phyloP scores from a whole-genome alignment of 2,113 vertebrate species.

The Zosterops pallidus region DNA sequence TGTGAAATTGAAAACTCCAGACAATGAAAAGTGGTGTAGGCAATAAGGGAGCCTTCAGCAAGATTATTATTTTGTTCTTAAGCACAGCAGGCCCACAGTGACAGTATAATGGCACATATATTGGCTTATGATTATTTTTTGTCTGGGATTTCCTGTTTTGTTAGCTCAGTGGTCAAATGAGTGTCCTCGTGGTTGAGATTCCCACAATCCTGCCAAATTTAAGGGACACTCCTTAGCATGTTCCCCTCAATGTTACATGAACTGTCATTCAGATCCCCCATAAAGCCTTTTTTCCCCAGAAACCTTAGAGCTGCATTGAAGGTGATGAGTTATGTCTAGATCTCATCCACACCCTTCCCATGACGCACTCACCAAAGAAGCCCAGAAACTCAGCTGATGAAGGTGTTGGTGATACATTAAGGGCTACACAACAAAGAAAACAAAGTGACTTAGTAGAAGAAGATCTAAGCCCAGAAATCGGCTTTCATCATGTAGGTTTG shows the following conservation, averaged over 20 bases:
- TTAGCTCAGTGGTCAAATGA: background rate
- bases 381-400: background rate
- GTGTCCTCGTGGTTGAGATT: background rate
- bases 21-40: background rate
- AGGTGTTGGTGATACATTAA: background rate
- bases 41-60: background rate
- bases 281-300: background rate
- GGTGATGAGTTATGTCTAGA: background rate
- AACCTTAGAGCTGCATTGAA: background rate
- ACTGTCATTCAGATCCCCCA: background rate
- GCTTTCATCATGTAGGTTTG: background rate
- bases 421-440: background rate
- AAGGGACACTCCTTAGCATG: background rate
- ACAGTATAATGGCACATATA: background rate
- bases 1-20: background rate
- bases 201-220: background rate
- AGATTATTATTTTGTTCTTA: background rate
- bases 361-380: background rate
- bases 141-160: background rate
- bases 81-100: background rate
- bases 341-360: background rate
- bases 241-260: background rate
- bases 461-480: background rate
- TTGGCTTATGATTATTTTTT: background rate
- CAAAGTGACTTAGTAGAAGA: background rate